A percentile compares a stretch with the other conserved stretches of the same genome.
phyloP scores from a whole-genome alignment of 2,888 invertebrate genomes.

The Chironomus riparius region DNA sequence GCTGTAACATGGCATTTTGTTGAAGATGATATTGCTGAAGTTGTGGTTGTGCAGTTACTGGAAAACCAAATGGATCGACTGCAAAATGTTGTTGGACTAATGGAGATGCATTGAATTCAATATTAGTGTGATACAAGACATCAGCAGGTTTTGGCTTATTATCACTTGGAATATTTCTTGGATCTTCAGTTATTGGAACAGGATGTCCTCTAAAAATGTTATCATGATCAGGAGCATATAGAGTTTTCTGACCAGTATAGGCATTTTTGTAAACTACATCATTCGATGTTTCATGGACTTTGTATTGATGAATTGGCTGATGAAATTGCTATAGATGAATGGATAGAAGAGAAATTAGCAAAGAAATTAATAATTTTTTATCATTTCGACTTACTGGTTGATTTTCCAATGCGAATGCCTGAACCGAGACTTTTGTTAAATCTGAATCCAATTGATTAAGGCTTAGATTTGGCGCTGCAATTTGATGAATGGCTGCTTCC shows the following conservation, averaged over 20 bases:
- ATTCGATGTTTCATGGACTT: constrained; percentile 47
- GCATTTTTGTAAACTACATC: constrained; percentile 40
- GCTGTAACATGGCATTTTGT: constrained; percentile 34
- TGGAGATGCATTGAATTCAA: constrained; percentile 8
- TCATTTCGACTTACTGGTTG: background rate
- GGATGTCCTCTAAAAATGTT: constrained; percentile 41
- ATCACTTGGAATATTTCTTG: constrained; percentile 43
- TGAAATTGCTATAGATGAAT: background rate
- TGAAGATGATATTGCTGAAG: constrained; percentile 38
- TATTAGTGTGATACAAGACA: constrained; percentile 30
- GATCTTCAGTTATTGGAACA: constrained; percentile 40
- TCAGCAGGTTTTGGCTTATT: constrained; percentile 39
- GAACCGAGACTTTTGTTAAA: background rate
- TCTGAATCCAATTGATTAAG: constrained; percentile 39
- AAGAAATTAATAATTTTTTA: background rate
- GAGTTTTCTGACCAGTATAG: constrained; percentile 41
- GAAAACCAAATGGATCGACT: constrained; percentile 39
- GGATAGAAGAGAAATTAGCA: background rate
- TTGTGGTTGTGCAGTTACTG: constrained; percentile 42
- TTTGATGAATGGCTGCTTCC: constrained; percentile 77
- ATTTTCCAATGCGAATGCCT: background rate
- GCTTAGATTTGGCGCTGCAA: constrained; percentile 74
- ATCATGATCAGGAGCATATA: constrained; percentile 46
- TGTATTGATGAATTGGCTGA: constrained; percentile 39
- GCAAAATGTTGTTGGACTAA: constrained; percentile 38